Evolutionary conservation across 2,113 vertebrate species (phyloP).

Genomic region (Cyanistes caeruleus): DNA sequence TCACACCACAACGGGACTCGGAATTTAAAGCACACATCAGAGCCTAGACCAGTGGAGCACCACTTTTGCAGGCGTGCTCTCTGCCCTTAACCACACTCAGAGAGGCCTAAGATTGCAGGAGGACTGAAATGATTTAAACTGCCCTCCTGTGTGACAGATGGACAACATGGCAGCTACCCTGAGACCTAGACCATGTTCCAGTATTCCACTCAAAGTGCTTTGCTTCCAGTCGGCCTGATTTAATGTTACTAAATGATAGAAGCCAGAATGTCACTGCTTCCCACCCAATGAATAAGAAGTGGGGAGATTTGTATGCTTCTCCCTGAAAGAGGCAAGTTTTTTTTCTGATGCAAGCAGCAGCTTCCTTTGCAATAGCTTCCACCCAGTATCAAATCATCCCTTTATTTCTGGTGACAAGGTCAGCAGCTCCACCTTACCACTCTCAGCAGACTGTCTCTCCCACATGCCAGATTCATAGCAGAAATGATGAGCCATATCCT

Average conservation of each 20-base stretch:
- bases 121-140: not conserved
- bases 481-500: not conserved
- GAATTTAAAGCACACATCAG: not conserved
- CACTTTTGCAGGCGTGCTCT: not conserved
- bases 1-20: not conserved
- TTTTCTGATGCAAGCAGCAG: not conserved
- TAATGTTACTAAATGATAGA: not conserved
- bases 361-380: not conserved
- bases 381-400: not conserved
- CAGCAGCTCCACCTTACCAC: not conserved
- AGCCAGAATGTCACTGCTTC: not conserved
- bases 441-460: not conserved
- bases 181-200: not conserved
- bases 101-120: not conserved
- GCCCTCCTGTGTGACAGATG: not conserved
- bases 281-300: not conserved
- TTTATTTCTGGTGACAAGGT: not conserved
- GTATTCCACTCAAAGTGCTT: not conserved
- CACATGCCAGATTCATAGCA: not conserved
- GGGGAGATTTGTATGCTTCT: not conserved
- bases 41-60: not conserved
- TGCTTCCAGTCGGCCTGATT: not conserved
- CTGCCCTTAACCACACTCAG: not conserved
- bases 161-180: not conserved
- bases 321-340: not conserved